Evolutionary conservation across 1,140 invertebrate species (phyloP).

Genomic region (Diachasma alloeum): DNA sequence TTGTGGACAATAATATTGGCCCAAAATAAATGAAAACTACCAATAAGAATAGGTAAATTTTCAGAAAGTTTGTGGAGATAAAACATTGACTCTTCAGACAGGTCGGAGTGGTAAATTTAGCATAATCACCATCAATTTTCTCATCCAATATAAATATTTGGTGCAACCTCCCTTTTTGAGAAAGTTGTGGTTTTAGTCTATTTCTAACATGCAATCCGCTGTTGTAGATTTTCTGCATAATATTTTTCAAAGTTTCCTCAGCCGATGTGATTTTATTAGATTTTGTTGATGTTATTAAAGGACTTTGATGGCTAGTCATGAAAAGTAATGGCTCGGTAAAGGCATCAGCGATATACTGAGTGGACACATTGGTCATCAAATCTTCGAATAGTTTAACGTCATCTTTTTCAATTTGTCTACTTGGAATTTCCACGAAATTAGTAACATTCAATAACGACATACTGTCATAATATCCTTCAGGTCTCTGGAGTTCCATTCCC

Average conservation of each 20-base stretch:
- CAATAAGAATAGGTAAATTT: constrained; percentile 40
- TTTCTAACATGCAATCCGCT: constrained; percentile 17
- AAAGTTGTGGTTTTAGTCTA: background rate
- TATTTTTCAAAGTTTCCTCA: constrained; percentile 34
- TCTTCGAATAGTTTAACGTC: constrained; percentile 21
- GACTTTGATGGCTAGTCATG: background rate
- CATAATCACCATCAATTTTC: background rate
- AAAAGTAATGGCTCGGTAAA: background rate
- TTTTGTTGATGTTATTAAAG: background rate
- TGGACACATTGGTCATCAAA: constrained; percentile 13
- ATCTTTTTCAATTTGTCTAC: background rate
- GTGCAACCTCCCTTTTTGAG: background rate
- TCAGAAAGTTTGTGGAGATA: constrained; percentile 41
- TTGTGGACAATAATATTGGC: constrained; percentile 39
- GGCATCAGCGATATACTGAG: background rate
- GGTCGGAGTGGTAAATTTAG: background rate
- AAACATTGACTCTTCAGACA: constrained; percentile 39
- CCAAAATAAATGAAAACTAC: constrained; percentile 46
- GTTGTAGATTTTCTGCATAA: constrained; percentile 38
- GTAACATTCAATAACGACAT: background rate
- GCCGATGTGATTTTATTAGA: constrained; percentile 3
- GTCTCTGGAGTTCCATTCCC: background rate
- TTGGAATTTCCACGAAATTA: background rate
- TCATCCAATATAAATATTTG: background rate
- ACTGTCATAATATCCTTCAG: background rate